Evolutionary conservation across 2,888 invertebrate species (phyloP), one percentile per base, ranked within the genome.

Genomic region (Volucella inflata): DNA sequence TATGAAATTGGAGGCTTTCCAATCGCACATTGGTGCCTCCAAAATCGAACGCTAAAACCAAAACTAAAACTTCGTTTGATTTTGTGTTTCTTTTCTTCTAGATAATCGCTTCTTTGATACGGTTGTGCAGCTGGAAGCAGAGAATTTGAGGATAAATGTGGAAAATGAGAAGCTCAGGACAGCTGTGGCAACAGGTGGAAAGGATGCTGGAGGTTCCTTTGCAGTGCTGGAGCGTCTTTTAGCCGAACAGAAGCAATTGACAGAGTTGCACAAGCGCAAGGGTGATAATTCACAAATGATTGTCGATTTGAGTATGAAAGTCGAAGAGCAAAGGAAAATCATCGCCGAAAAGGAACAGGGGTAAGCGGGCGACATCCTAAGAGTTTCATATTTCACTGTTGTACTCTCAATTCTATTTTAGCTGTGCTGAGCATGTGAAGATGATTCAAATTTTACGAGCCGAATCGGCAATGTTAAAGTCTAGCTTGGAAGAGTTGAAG

Each of bases 261-360:
- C 98, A 0, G 97, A 97, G 75, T 92, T 98, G 75, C 98, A 98
- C 90, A 94, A 96, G 88, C 94, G 97, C 75, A 95, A 97, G 91
- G 97, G 98, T 55, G 98, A 98, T 93, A 97, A 98, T 93, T 94
- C 98, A 2, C 98, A 98, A 91, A 96, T 97, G 93, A 96, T 98
- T 87, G 97, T 98, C 84, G 98, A 97, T 91, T 93, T 98, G 46
- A 98, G 97, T 93, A 94, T 95, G 87, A 95, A 94, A 92, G 93
- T 98, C 51, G 97, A 97, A 91, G 97, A 98, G 88, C 95, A 96
- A 89, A 97, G 97, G 88, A 96, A 96, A 90, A 94, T 95, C 87
- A 91, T 98, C 79, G 93, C 94, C 67, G 92, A 93, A 55, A 96
- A 96, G 92, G 97, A 97, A 92, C 91, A 94, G 68, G 94, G 94